These are phyloP conservation scores for Cladopsammia gracilis DNA, from an alignment of 64 coral and sea anemone genomes.

Conservation along the genomic window DNA sequence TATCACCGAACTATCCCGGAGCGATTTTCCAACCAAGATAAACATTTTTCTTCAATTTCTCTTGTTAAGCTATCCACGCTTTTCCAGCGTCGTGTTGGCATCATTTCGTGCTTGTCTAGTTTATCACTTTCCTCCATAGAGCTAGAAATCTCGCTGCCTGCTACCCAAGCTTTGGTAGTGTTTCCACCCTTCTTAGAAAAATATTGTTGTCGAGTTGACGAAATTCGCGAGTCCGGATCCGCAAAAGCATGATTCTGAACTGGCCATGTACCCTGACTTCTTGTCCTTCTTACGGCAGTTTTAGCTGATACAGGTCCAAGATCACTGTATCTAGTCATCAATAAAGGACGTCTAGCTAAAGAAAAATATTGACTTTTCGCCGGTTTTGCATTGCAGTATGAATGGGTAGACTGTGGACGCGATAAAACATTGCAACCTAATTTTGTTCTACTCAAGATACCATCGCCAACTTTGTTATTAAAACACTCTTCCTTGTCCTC, in stretches of 20 bases:
- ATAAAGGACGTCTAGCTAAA: not conserved
- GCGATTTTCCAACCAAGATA: slow-evolving; percentile 25
- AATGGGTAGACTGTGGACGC: not conserved
- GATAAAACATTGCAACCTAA: not conserved
- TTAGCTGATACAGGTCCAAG: not conserved
- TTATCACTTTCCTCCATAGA: not conserved
- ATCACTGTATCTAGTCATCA: not conserved
- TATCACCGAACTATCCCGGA: not conserved
- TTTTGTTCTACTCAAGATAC: not conserved
- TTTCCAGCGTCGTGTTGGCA: slow-evolving; percentile 12
- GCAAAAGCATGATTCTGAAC: not conserved
- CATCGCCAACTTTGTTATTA: not conserved
- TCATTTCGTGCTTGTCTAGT: not conserved
- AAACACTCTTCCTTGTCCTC: not conserved
- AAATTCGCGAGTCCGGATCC: not conserved
- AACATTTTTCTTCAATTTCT: slow-evolving; percentile 49
- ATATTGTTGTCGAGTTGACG: not conserved
- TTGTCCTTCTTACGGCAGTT: not conserved
- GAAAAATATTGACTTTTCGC: slow-evolving; percentile 12
- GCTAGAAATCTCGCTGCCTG: not conserved
- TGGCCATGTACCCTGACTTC: slow-evolving; percentile 1
- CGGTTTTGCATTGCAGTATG: not conserved
- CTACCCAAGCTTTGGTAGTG: not conserved
- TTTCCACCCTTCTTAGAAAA: not conserved
- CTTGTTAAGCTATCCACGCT: slow-evolving; percentile 7